Conservation (phyloP, 2,113 vertebrate genomes). For the Grus americana region DNA sequence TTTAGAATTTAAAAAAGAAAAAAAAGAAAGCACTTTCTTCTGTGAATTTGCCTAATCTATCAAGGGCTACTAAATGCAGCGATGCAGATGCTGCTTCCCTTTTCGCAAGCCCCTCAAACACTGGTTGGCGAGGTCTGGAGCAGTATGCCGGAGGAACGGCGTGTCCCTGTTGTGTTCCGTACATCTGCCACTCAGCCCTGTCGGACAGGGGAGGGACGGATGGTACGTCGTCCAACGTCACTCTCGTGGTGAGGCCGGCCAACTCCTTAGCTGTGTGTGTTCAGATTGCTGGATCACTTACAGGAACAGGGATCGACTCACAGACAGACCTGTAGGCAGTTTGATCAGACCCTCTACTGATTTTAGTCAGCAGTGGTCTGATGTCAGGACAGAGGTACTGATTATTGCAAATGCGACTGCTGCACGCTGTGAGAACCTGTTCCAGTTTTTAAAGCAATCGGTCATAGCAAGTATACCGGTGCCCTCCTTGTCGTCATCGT, state of each 20-base stretch:
- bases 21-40: neutral
- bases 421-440: neutral
- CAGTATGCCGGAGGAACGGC: neutral
- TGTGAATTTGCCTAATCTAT: neutral
- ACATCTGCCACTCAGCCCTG: neutral
- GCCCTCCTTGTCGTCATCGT: accelerated
- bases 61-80: neutral
- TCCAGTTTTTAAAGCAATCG: neutral
- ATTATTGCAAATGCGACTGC: neutral
- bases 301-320: neutral
- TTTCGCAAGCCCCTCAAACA: neutral
- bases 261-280: neutral
- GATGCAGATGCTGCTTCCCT: neutral
- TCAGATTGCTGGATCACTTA: neutral
- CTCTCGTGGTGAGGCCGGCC: neutral
- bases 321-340: neutral
- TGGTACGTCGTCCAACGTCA: accelerated
- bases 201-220: neutral
- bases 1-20: neutral
- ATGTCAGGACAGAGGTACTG: neutral
- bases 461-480: neutral
- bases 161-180: accelerated
- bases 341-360: neutral
- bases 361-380: neutral
- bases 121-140: neutral